Percentiles rank a stretch among this genome's conserved stretches.
Conservation (phyloP, 2,888 invertebrate genomes). For the Xestoiulus laeticollis region DNA sequence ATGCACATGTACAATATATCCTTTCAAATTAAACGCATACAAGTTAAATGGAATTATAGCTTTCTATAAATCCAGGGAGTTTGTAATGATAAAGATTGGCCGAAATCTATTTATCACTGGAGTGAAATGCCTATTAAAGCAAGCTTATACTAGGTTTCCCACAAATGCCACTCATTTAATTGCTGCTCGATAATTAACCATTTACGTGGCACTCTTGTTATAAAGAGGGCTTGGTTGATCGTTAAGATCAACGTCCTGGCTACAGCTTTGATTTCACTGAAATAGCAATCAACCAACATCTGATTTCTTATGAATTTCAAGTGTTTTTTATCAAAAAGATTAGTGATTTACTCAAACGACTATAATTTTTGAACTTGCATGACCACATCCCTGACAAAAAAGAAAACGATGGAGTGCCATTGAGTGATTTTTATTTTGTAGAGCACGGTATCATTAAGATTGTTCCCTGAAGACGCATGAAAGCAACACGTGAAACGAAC, state of each 20-base stretch:
- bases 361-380: background rate
- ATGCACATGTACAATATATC: background rate
- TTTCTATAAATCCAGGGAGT: background rate
- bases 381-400: background rate
- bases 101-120: background rate
- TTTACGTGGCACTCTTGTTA: background rate
- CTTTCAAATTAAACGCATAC: background rate
- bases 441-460: background rate
- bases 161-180: conserved; percentile 9
- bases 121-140: background rate
- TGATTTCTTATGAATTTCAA: background rate
- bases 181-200: conserved; percentile 24
- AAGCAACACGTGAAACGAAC: background rate
- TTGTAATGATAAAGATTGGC: background rate
- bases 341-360: background rate
- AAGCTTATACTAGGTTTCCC: background rate
- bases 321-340: background rate
- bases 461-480: background rate
- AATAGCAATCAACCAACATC: background rate
- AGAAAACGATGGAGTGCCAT: background rate
- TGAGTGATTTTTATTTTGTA: background rate
- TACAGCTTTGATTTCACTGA: background rate
- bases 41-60: background rate
- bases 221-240: background rate
- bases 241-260: conserved; percentile 1